Evolutionary conservation across 2,797 vertebrate genomes (phyloP).

Genomic region (Hippopotamyrus pictus): DNA sequence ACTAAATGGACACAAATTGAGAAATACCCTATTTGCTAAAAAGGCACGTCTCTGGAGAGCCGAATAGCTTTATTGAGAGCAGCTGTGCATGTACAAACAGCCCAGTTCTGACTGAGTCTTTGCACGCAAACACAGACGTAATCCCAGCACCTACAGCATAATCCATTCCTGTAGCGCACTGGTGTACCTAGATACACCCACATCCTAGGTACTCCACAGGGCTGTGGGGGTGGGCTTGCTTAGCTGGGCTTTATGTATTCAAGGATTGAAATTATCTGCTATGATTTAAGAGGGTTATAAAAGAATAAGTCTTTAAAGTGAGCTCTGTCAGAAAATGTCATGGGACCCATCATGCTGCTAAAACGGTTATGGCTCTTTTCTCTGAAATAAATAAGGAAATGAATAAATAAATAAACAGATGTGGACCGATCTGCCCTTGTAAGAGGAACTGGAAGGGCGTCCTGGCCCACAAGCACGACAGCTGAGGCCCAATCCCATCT

Average conservation of each 20-base stretch:
- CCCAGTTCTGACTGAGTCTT: background rate
- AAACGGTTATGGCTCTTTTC: background rate
- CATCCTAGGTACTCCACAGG: background rate
- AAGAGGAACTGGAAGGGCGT: background rate
- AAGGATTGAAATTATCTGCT: conserved; percentile 16
- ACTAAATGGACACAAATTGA: background rate
- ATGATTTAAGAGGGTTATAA: conserved; percentile 19
- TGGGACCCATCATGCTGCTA: background rate
- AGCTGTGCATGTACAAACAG: background rate
- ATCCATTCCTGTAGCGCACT: background rate
- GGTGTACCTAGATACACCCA: conserved; percentile 8
- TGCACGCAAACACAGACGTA: conserved; percentile 7
- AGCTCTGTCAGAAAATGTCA: conserved; percentile 9
- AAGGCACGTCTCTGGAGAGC: background rate
- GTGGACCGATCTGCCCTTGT: background rate
- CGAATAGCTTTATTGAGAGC: background rate
- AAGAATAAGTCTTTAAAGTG: conserved; percentile 10
- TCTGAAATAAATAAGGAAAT: conserved; percentile 5
- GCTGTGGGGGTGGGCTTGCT: background rate
- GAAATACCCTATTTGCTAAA: background rate
- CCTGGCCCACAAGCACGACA: background rate
- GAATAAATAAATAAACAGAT: conserved; percentile 3
- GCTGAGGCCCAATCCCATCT: background rate
- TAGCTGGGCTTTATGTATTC: conserved; percentile 15
- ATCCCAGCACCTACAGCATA: conserved; percentile 22